Base-by-base conservation (phyloP, 2,113 vertebrate species). In the Myrmecobius fasciatus region DNA sequence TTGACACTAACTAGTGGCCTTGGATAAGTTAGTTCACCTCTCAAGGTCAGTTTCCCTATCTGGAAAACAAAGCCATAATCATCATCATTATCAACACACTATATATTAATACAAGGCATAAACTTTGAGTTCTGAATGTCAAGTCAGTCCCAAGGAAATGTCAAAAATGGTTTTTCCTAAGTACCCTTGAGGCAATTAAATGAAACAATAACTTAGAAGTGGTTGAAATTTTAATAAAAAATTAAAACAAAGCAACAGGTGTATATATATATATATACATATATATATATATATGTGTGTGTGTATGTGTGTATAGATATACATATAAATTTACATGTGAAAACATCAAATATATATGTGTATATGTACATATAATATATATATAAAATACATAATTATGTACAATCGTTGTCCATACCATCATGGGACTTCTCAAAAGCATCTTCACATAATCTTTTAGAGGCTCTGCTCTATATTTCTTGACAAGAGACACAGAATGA, bases 71-170 rank as follows among this genome's bases (percentile, higher is more conserved):
- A 2, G 36, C 36, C 36, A 75, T n/a, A n/a, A 75, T n/a, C 67
- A 75, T 75, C 17, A n/a, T 22, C 36, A n/a, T n/a, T 75, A 75
- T 22, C 67, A 75, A 75, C 17, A n/a, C 5, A n/a, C 6, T 75
- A 17, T 67, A 75, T n/a, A 36, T n/a, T 75, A 22, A 0, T 48
- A 4, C 47, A 94, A n/a, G 92, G 52, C 26, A 51, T 22, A 43
- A 46, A 43, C 43, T 91, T 92, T 75, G 60, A 88, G 95, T 93
- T 25, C 20, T 91, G 53, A 93, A n/a, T 95, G n/a, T n/a, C 51
- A 91, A 91, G 47, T 96, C 91, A 90, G 22, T 43, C 91, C 47
- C 56, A 47, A 95, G 94, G 53, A 97, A 94, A 96, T 94, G 89
- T 11, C 67, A 93, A 48, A 49, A 25, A 93, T 95, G 96, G 28